Conservation (phyloP, 1,140 invertebrate species). For the Platyscapa corneri region DNA sequence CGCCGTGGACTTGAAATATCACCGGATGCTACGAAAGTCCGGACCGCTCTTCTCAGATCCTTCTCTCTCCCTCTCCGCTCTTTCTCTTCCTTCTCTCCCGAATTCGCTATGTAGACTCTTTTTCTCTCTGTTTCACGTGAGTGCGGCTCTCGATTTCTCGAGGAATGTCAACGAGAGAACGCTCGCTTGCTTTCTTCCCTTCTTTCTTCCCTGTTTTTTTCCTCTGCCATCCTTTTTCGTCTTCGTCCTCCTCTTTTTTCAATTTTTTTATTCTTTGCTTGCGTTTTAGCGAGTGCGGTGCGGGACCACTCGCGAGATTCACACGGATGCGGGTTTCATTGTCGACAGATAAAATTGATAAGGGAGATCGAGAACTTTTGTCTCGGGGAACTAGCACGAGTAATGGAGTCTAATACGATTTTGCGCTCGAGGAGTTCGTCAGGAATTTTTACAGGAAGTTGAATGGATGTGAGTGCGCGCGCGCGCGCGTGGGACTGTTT, state of each 20-base stretch:
- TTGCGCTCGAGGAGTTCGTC: not conserved
- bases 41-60: conserved; percentile 23
- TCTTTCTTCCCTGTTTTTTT: not conserved
- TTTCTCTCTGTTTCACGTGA: conserved; percentile 26
- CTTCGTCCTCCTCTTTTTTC: not conserved
- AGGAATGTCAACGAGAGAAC: conserved; percentile 37
- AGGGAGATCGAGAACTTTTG: conserved; percentile 27
- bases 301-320: conserved; percentile 40
- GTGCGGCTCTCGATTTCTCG: conserved; percentile 23
- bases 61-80: conserved; percentile 24
- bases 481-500: too few species aligned
- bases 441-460: not conserved
- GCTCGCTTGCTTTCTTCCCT: conserved; percentile 14
- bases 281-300: not conserved
- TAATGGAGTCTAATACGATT: conserved; percentile 34
- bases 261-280: not conserved
- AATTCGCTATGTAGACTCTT: not conserved
- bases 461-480: not conserved
- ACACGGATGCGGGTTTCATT: conserved; percentile 44
- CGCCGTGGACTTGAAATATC: conserved; percentile 48
- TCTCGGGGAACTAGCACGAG: not conserved
- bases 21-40: conserved; percentile 52
- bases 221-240: not conserved
- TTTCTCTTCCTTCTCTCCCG: too few species aligned
- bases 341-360: conserved; percentile 43